Evolutionary conservation across 2,797 vertebrate genomes (phyloP), one percentile per base, ranked within the genome.

Genomic region (Bradypus variegatus): DNA sequence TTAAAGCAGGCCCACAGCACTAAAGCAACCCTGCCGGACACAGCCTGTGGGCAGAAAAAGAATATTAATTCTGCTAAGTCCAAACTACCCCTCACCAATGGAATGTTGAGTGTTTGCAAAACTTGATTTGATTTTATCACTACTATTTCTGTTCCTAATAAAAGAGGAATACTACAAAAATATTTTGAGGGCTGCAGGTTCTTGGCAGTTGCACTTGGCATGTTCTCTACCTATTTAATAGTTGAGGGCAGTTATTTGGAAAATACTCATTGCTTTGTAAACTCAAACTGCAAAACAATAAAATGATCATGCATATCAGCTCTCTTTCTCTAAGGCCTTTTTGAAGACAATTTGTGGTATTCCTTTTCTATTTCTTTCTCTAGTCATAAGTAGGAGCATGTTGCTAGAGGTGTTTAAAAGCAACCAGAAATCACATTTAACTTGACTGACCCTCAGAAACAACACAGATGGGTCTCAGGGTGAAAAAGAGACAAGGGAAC

Each of bases 181-280:
- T 58, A 67, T 70, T 81, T 86, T 67, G 41, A 91, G 53, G 33
- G 29, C 48, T 80, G 6, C 58, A 89, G 38, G 3, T 69, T 72
- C 64, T 8, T 73, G n/a, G 72, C 36, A 45, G 11, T 62, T 41
- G 73, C n/a, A 73, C 36, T 53, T 70, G 77, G 75, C 65, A 41
- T 25, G 11, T 41, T 78, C 90, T 88, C 60, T 72, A 62, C 38
- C 48, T 69, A 14, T 27, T 91, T 77, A 55, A 83, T 33, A 93
- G 36, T 6, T 18, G 29, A 77, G 91, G 70, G 55, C 60, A 50
- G 50, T 76, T 36, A 93, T 77, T 93, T 82, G 85, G 36, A 88
- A 92, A 95, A 88, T 50, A 31, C 55, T 83, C 76, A 36, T 10
- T 55, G 78, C 50, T 78, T 88, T 80, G 38, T 50, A 89, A 94